These are phyloP conservation scores for Trichechus manatus DNA, from an alignment of 2,113 vertebrate genomes.

Conservation along the genomic window DNA sequence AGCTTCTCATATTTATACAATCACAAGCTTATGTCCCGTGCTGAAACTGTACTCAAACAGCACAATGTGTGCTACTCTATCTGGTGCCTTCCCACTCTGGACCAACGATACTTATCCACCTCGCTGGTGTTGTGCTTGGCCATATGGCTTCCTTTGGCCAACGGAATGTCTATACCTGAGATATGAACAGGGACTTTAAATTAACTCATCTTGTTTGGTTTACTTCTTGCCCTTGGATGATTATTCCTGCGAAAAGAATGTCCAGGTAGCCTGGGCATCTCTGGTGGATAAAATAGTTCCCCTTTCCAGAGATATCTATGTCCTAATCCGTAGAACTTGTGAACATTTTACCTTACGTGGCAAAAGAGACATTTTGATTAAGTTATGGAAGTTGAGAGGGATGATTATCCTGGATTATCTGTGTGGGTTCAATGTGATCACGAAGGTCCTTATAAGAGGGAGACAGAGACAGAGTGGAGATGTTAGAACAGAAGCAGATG, in stretches of 20 bases:
- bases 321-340: neutral
- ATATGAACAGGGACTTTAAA: neutral
- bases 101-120: neutral
- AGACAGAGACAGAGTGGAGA: neutral
- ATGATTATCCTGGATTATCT: neutral
- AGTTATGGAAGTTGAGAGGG: neutral
- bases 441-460: neutral
- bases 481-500: neutral
- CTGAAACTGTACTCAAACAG: neutral
- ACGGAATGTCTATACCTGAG: neutral
- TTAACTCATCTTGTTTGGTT: neutral
- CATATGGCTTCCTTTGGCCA: neutral
- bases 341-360: neutral
- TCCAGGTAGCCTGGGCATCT: neutral
- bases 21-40: neutral
- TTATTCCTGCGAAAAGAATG: neutral
- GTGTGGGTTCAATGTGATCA: neutral
- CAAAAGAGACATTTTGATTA: neutral
- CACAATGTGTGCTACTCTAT: neutral
- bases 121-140: neutral
- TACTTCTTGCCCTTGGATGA: neutral
- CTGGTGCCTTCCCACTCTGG: neutral
- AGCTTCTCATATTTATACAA: neutral
- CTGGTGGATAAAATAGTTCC: neutral
- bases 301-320: neutral